Evolutionary conservation across 2,888 invertebrate genomes (phyloP).

Genomic region (Epirrita christyi): DNA sequence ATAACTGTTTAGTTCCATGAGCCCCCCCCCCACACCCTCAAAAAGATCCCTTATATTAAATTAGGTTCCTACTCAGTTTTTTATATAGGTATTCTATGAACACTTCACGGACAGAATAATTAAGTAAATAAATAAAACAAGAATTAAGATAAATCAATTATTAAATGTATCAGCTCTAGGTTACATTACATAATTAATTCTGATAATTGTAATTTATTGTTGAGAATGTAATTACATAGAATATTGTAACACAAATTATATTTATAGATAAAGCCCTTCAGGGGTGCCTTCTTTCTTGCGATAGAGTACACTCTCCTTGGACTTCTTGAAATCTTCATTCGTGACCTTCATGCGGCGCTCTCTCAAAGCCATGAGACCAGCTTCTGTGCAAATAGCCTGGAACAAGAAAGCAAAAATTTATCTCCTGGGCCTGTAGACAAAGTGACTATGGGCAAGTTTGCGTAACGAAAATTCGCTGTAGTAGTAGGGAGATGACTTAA

Average conservation of each 20-base stretch:
- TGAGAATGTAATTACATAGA: constrained; percentile 26
- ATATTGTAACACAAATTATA: constrained; percentile 10
- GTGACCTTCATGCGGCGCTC: constrained; percentile 99
- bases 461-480: too few relatives aligned
- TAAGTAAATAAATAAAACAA: background rate
- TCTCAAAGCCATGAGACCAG: constrained; percentile 98
- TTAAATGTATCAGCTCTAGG: constrained; percentile 17
- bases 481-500: too few relatives aligned
- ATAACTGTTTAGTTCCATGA: too few relatives aligned
- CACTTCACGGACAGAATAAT: background rate
- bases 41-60: too few relatives aligned
- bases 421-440: too few relatives aligned
- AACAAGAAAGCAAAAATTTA: constrained; percentile 8
- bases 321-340: constrained; percentile 99
- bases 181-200: constrained; percentile 16
- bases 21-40: too few relatives aligned
- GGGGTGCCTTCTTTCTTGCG: constrained; percentile 99
- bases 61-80: too few relatives aligned
- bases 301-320: constrained; percentile 99
- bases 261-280: constrained; percentile 98
- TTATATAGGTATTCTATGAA: too few relatives aligned
- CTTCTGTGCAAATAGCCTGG: constrained; percentile 99
- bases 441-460: too few relatives aligned
- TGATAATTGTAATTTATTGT: constrained; percentile 9
- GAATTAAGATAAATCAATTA: constrained; percentile 6